A percentile compares a stretch with the other conserved stretches of the same genome.
Conservation (phyloP, 2,797 vertebrate species). For the Pteronotus mesoamericanus region DNA sequence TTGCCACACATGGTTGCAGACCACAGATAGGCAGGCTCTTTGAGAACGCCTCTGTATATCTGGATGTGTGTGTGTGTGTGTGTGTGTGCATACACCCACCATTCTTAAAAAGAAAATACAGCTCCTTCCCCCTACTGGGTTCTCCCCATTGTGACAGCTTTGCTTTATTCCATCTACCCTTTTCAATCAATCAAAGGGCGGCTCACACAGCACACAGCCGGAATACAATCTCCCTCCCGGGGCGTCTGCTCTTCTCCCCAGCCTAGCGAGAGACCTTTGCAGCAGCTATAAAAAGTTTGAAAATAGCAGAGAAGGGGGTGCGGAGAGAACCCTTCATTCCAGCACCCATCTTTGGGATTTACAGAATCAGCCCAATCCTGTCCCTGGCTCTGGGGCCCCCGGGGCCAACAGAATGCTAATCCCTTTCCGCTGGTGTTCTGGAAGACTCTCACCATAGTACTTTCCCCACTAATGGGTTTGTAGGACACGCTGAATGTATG, state of each 20-base stretch:
- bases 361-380: not conserved
- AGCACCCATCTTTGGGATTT: not conserved
- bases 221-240: slow-evolving; percentile 12
- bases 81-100: not conserved
- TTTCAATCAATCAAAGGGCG: slow-evolving; percentile 67
- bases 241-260: slow-evolving; percentile 39
- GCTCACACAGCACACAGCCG: slow-evolving; percentile 16
- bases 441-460: not conserved
- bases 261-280: not conserved
- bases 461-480: not conserved
- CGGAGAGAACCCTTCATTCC: not conserved
- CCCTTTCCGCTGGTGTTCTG: not conserved
- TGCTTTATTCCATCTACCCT: slow-evolving; percentile 41
- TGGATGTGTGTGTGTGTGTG: not conserved
- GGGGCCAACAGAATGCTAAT: not conserved
- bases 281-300: slow-evolving; percentile 73
- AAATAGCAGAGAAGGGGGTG: not conserved
- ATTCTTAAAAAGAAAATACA: slow-evolving; percentile 60
- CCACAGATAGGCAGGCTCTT: not conserved
- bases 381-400: not conserved
- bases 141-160: not conserved
- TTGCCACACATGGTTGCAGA: not conserved
- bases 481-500: not conserved
- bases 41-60: not conserved
- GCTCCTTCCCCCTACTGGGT: slow-evolving; percentile 41